Conservation (phyloP, 2,113 vertebrate species). For the Guaruba guarouba region DNA sequence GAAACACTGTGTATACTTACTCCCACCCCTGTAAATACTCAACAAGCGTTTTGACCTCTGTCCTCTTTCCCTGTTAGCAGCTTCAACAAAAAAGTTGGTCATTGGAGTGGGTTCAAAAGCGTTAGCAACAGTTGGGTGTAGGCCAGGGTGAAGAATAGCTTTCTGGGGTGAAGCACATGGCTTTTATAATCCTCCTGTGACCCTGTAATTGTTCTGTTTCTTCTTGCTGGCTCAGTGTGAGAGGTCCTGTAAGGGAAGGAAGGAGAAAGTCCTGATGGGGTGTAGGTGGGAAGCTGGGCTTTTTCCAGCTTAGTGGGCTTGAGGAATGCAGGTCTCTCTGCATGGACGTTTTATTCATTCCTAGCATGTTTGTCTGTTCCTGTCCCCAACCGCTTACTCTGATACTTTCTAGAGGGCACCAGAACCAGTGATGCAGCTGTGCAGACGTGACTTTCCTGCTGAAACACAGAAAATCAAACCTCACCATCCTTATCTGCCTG, state of each 20-base stretch:
- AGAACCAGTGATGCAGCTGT: neutral
- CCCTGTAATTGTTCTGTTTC: neutral
- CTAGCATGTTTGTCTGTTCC: neutral
- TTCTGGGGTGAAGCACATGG: neutral
- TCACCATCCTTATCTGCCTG: neutral
- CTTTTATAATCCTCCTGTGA: neutral
- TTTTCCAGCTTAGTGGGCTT: neutral
- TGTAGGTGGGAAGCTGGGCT: neutral
- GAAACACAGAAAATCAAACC: neutral
- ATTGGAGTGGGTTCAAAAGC: neutral
- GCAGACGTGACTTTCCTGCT: neutral
- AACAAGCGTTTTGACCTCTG: neutral
- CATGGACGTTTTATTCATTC: neutral
- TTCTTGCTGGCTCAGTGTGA: neutral
- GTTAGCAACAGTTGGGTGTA: neutral
- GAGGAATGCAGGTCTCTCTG: neutral
- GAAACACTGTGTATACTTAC: neutral
- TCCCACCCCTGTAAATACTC: neutral
- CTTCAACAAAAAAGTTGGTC: neutral
- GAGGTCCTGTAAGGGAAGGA: neutral
- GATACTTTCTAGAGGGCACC: neutral
- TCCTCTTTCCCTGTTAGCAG: neutral
- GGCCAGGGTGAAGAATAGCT: neutral
- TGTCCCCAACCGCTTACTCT: accelerated
- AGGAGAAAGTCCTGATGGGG: neutral